Evolutionary conservation across 2,888 invertebrate genomes (phyloP), one percentile per base, ranked within the genome.

Genomic region (Agriotes lineatus): DNA sequence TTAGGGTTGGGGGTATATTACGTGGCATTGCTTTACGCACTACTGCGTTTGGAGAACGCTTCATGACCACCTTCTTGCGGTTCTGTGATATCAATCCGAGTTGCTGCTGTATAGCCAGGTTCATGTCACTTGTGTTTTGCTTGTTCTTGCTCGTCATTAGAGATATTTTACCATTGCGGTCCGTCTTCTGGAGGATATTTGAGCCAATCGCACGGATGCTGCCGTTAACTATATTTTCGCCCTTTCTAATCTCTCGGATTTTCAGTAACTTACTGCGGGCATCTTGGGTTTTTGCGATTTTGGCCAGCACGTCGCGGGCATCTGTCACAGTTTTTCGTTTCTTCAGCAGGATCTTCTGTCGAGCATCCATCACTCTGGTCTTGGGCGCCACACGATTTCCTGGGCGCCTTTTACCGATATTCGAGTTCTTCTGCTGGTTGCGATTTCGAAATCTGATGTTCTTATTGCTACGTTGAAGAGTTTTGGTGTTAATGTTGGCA

Each of bases 271-370:
- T 91, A 56, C 90, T 84, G 45, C 94, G 87, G 5, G 94, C 93
- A 86, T 94, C 95, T 70, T 89, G 90, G 7, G 85, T 88, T 78
- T 92, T 91, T 0, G 93, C 92, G 75, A 92, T 89, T 83, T 93
- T 90, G 2, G 90, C 90, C 58, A 95, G 85, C 77, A 93, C 92
- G 75, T 95, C 95, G 68, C 95, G 86, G 0, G 95, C 95, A 86
- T 95, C 95, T 0, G 88, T 88, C 20, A 95, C 90, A 78, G 90
- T 91, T 52, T 87, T 89, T 54, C 94, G 88, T 80, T 93, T 93
- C 78, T 93, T 94, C 52, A 90, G 90, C 73, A 94, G 91, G 39
- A 95, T 92, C 83, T 91, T 93, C 74, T 92, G 89, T 54, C 95
- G 88, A 14, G 94, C 95, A 86, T 95, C 95, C 2, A 85, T 83